phyloP scores from a whole-genome alignment of 2,888 invertebrate species.

The Ferrisia virgata region DNA sequence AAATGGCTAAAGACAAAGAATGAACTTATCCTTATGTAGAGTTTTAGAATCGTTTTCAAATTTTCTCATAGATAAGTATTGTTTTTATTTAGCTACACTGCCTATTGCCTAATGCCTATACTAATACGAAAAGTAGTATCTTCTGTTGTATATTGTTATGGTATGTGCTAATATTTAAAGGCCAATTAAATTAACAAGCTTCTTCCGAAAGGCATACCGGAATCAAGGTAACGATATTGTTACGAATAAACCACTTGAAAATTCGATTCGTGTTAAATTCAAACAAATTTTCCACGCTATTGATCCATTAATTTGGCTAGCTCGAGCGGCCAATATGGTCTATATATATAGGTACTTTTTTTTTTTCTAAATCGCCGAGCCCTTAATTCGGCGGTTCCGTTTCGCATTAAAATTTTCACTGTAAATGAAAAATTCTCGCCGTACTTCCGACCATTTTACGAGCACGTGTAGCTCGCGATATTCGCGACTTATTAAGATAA shows the following conservation, averaged over 20 bases:
- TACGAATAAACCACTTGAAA: not conserved
- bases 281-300: slow-evolving; percentile 30
- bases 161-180: slow-evolving; percentile 20
- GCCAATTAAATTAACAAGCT: slow-evolving; percentile 17
- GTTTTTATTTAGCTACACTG: not conserved
- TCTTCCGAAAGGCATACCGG: slow-evolving; percentile 4
- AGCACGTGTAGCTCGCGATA: slow-evolving; percentile 12
- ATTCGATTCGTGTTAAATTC: slow-evolving; percentile 33
- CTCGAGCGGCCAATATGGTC: not conserved
- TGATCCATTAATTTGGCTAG: not conserved
- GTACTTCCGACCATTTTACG: slow-evolving; percentile 25
- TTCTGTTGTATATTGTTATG: not conserved
- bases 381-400: slow-evolving; percentile 35
- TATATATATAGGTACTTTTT: not conserved
- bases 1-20: too few relatives aligned
- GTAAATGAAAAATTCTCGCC: slow-evolving; percentile 14
- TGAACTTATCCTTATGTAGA: too few relatives aligned
- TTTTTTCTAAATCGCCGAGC: not conserved
- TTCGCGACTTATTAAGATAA: slow-evolving; percentile 43
- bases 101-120: not conserved
- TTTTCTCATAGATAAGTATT: too few relatives aligned
- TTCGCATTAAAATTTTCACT: slow-evolving; percentile 22
- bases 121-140: not conserved
- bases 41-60: not conserved
- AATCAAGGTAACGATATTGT: slow-evolving; percentile 3